Evolutionary conservation across 2,888 invertebrate species (phyloP).

Genomic region (Limenitis camilla): DNA sequence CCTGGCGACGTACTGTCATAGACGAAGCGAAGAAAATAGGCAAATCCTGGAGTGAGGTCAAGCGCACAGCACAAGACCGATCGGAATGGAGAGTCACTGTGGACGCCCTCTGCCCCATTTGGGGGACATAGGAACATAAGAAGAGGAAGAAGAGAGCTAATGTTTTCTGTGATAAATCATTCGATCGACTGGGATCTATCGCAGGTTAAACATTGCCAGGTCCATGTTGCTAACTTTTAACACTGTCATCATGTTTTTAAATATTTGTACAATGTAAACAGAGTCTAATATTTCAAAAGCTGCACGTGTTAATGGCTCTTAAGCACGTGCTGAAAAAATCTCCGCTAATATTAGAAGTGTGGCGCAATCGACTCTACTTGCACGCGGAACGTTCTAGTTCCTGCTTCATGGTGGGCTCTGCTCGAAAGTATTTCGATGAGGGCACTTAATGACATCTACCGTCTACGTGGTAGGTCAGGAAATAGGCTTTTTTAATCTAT

Average conservation of each 20-base stretch:
- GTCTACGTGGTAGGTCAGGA: constrained; percentile 16
- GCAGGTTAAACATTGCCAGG: background rate
- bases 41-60: too few relatives aligned
- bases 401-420: constrained; percentile 22
- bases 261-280: background rate
- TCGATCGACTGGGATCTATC: background rate
- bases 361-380: constrained; percentile 10
- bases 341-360: constrained; percentile 17
- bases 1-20: too few relatives aligned
- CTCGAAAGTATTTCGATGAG: constrained; percentile 12
- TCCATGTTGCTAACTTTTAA: background rate
- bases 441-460: constrained; percentile 13
- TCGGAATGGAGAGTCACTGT: too few relatives aligned
- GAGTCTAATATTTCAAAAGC: constrained; percentile 15
- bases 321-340: constrained; percentile 28
- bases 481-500: background rate
- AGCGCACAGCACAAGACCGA: too few relatives aligned
- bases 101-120: too few relatives aligned
- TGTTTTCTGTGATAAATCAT: too few relatives aligned
- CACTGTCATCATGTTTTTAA: background rate
- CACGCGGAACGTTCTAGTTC: constrained; percentile 10
- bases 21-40: too few relatives aligned
- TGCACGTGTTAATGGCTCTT: constrained; percentile 27
- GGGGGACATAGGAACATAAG: too few relatives aligned
- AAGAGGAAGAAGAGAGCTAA: too few relatives aligned